These are phyloP conservation scores for Ochropleura plecta DNA, from an alignment of 2,888 invertebrate species.

Conservation along the genomic window DNA sequence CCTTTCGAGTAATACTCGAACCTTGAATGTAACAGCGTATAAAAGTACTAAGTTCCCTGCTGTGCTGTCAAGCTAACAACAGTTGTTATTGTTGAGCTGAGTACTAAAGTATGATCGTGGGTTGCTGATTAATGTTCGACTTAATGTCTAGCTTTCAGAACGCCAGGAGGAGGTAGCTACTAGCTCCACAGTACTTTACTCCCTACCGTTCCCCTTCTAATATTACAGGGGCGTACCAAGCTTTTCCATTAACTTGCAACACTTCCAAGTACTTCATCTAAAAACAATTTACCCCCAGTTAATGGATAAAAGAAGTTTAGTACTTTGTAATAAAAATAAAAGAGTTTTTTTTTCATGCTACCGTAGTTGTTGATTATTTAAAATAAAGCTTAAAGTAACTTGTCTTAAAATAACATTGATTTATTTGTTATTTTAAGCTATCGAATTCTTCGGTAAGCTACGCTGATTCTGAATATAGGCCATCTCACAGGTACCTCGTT, in stretches of 20 bases:
- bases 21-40: constrained; percentile 11
- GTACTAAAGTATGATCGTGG: constrained; percentile 52
- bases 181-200: constrained; percentile 47
- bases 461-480: neutral
- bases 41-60: constrained; percentile 28
- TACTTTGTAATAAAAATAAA: constrained; percentile 55
- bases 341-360: constrained; percentile 34
- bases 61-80: constrained; percentile 34
- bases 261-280: constrained; percentile 64
- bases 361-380: constrained; percentile 24
- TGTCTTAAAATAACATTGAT: neutral
- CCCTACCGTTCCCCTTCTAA: constrained; percentile 52
- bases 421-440: neutral
- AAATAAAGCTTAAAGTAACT: neutral
- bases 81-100: constrained; percentile 43
- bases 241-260: constrained; percentile 79
- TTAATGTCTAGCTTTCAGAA: constrained; percentile 63
- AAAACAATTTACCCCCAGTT: constrained; percentile 65
- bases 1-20: neutral
- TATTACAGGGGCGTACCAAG: constrained; percentile 69
- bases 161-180: constrained; percentile 56
- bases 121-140: constrained; percentile 58
- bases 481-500: neutral
- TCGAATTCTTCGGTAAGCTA: neutral
- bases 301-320: constrained; percentile 66